Percentiles rank a stretch among this genome's conserved stretches.
These are phyloP conservation scores for Hartigia nigra DNA, from an alignment of 2,888 invertebrate species.

Conservation along the genomic window DNA sequence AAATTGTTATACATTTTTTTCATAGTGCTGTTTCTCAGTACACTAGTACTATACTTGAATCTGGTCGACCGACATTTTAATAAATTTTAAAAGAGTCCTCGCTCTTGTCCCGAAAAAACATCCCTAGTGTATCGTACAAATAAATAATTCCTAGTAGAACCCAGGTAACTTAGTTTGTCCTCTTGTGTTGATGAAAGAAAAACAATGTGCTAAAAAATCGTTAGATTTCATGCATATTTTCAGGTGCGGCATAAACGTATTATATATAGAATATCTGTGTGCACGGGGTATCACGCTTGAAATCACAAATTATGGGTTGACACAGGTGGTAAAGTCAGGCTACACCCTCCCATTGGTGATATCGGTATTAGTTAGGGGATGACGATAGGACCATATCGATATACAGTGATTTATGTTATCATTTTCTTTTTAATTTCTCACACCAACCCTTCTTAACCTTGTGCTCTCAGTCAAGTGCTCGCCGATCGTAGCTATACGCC, in stretches of 20 bases:
- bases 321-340: conserved; percentile 24
- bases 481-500: background rate
- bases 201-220: background rate
- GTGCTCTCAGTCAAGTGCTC: background rate
- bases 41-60: background rate
- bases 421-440: background rate
- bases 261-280: background rate
- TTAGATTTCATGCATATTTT: background rate
- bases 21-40: background rate
- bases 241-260: background rate
- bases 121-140: background rate
- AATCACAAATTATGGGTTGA: conserved; percentile 32
- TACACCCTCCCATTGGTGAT: conserved; percentile 1
- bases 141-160: background rate
- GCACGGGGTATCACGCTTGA: conserved; percentile 18
- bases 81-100: background rate
- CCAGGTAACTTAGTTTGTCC: background rate
- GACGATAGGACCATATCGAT: background rate
- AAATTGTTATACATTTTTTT: background rate
- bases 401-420: background rate
- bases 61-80: background rate
- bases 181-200: background rate
- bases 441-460: background rate
- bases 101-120: background rate
- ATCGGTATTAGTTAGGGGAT: conserved; percentile 6